These are phyloP conservation scores for Oceanodroma leucorhoa DNA, from an alignment of 2,797 vertebrate genomes.

Conservation along the genomic window DNA sequence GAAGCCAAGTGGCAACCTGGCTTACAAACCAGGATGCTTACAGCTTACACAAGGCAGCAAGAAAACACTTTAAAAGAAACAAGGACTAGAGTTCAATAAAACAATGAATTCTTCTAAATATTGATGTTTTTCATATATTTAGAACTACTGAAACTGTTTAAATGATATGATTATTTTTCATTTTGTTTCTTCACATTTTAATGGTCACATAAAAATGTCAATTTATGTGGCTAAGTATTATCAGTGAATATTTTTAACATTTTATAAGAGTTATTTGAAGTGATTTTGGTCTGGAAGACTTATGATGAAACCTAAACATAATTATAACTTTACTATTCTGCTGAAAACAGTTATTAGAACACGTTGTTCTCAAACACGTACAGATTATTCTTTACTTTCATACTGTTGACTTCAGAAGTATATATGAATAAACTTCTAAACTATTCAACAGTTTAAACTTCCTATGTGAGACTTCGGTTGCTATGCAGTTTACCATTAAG, in stretches of 20 bases:
- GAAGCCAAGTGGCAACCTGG: neutral
- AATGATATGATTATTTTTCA: neutral
- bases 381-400: neutral
- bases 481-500: neutral
- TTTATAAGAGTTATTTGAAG: neutral
- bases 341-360: neutral
- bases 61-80: neutral
- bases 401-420: neutral
- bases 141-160: neutral
- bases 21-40: neutral
- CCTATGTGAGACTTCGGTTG: neutral
- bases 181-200: neutral
- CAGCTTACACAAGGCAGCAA: neutral
- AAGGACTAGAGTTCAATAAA: neutral
- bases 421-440: neutral
- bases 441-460: neutral
- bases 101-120: neutral
- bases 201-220: neutral
- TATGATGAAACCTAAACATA: neutral
- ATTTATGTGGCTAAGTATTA: neutral
- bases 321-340: neutral
- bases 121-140: neutral
- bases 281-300: neutral
- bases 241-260: neutral
- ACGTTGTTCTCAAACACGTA: fast-evolving